Conservation (phyloP, 2,797 vertebrate species). For the Onychomys arenicola region DNA sequence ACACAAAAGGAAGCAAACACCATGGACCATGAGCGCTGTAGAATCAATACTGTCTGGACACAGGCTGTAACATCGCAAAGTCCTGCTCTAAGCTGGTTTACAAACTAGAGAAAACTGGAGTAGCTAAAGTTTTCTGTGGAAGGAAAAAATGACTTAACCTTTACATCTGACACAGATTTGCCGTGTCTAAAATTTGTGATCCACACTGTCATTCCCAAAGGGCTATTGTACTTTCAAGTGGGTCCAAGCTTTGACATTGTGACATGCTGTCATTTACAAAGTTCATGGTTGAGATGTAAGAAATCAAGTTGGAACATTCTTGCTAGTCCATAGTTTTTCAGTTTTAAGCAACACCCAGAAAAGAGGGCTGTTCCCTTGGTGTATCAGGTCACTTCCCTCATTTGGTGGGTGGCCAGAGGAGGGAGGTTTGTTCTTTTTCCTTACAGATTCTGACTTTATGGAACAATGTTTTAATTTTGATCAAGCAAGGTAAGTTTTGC, state of each 20-base stretch:
- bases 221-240: background rate
- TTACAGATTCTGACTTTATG: background rate
- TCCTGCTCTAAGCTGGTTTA: background rate
- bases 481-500: background rate
- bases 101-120: background rate
- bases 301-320: background rate
- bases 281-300: background rate
- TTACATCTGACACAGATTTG: background rate
- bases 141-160: background rate
- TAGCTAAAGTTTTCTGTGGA: background rate
- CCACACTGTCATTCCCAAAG: background rate
- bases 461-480: background rate
- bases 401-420: no score
- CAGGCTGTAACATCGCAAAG: background rate
- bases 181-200: background rate
- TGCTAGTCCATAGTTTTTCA: background rate
- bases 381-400: no score
- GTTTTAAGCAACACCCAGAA: background rate
- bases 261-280: background rate
- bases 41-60: background rate
- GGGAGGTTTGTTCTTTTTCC: background rate
- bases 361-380: background rate
- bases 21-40: no score
- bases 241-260: background rate
- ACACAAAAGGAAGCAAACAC: background rate